Evolutionary conservation across 2,888 invertebrate genomes (phyloP).

Genomic region (Cordilura impudica): DNA sequence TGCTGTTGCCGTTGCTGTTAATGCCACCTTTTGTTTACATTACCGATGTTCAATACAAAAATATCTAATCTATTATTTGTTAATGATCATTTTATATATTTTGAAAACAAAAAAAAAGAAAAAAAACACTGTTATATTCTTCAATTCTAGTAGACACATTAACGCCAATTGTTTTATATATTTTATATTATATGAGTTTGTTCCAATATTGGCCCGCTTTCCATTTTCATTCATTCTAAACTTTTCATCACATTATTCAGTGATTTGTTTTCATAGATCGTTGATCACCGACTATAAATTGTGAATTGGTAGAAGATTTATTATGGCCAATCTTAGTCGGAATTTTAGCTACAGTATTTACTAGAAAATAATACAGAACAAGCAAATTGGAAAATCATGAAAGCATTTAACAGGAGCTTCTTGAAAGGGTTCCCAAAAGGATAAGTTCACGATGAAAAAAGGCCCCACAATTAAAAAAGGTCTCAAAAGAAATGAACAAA

Average conservation of each 20-base stretch:
- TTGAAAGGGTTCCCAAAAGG: too few species aligned
- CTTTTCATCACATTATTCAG: neutral
- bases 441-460: too few species aligned
- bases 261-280: neutral
- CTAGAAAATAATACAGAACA: too few species aligned
- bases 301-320: conserved; percentile 29
- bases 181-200: neutral
- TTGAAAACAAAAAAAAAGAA: neutral
- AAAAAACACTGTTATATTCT: neutral
- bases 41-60: neutral
- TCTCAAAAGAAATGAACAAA: too few species aligned
- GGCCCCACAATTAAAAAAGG: too few species aligned
- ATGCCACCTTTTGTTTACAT: conserved; percentile 26
- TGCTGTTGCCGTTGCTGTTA: neutral
- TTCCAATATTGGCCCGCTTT: neutral
- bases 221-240: conserved; percentile 2
- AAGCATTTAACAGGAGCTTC: too few species aligned
- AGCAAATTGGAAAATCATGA: too few species aligned
- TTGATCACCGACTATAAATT: conserved; percentile 4
- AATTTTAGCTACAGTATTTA: too few species aligned
- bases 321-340: conserved; percentile 12
- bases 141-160: conserved; percentile 13
- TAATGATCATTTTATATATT: conserved; percentile 17
- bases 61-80: neutral
- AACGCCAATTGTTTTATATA: conserved; percentile 26